Conservation (phyloP, 2,113 vertebrate species). For the Plotosus lineatus region DNA sequence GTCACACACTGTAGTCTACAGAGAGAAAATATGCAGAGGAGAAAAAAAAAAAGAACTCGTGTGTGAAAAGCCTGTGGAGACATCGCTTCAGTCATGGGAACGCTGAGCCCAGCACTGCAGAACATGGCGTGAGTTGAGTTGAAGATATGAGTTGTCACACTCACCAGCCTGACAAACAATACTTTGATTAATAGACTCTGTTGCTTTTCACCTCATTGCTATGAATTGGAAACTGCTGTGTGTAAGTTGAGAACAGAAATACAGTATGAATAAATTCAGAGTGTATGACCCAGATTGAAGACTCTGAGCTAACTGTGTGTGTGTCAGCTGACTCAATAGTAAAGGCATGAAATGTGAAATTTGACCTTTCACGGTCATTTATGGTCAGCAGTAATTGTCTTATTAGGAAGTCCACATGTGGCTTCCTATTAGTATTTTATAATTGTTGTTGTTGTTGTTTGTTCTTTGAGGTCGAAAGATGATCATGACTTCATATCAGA, state of each 20-base stretch:
- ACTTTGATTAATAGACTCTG: not conserved
- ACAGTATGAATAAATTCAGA: not conserved
- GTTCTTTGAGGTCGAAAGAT: too few relatives aligned
- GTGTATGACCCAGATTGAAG: conserved; percentile 6
- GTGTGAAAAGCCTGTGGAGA: not conserved
- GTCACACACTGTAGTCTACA: not conserved
- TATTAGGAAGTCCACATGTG: too few relatives aligned
- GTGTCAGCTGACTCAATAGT: too few relatives aligned
- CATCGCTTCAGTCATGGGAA: not conserved
- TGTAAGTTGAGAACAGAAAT: not conserved
- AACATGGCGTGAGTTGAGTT: not conserved
- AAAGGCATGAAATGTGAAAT: too few relatives aligned
- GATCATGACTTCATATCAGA: too few relatives aligned
- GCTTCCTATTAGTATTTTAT: too few relatives aligned
- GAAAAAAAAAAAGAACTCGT: not conserved
- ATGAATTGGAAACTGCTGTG: conserved; percentile 1
- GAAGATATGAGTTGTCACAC: not conserved
- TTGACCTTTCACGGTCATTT: too few relatives aligned
- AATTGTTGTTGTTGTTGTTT: too few relatives aligned
- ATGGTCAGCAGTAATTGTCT: too few relatives aligned
- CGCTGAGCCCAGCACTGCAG: not conserved
- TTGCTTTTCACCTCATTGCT: not conserved
- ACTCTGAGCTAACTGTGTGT: not conserved
- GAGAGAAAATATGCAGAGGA: not conserved
- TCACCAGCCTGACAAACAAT: not conserved